Base-by-base conservation (phyloP, 2,888 invertebrate species). In the Bimastos eiseni region DNA sequence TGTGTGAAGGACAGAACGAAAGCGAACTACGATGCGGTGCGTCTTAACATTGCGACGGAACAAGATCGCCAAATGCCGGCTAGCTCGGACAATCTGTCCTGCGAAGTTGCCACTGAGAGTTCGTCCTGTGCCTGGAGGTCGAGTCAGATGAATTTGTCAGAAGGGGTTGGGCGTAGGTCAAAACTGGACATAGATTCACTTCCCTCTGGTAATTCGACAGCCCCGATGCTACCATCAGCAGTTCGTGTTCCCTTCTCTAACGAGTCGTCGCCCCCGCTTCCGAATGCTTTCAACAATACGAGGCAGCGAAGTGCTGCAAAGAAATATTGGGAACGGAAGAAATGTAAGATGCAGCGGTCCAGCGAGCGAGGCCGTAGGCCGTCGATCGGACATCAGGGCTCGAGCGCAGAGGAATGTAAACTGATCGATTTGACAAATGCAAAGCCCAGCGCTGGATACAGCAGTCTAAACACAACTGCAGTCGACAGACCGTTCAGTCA, bases 271-370 rank as follows among this genome's bases (percentile, higher is more conserved):
- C 5, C n/a, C 30, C 70, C 70, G 17, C 5, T 70, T 30, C 70
- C 70, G n/a, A 70, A 70, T 11, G 70, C n/a, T 70, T 70, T 70
- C 70, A 70, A 70, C n/a, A 70, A 70, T 8, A 70, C n/a, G 17
- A 70, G 70, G n/a, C 70, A 70, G 70, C 70, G 70, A 70, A 70
- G 70, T 70, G 70, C 70, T n/a, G 70, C 70, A n/a, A 70, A 70
- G 70, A 70, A 70, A 8, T 70, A 70, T n/a, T 70, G 70, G 70
- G 70, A 70, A n/a, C 70, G 70, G 2, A 70, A 70, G 70, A 70
- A 70, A 8, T 70, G 70, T n/a, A 30, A n/a, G 70, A 70, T 13
- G 70, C 70, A 70, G 17, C 30, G 70, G 70, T 70, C 70, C 70
- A n/a, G 70, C 30, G 70, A 70, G n/a, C 70, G 70, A n/a, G 4